phyloP scores from a whole-genome alignment of 35 echinoderm and acorn worm species.

The Stichopus chloronotus region DNA sequence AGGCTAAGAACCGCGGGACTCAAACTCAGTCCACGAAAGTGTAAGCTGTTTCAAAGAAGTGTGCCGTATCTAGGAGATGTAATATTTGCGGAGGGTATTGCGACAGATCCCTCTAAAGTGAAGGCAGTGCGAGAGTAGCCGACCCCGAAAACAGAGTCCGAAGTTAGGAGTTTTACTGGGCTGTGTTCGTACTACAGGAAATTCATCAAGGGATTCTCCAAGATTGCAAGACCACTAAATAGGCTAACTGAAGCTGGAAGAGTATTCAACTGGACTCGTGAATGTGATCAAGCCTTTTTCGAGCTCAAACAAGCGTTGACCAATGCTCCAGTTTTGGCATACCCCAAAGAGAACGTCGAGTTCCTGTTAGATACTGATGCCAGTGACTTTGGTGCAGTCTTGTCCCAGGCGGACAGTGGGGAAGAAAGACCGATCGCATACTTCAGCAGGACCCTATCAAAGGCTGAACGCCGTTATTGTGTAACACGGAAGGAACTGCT shows the following conservation, averaged over 20 bases:
- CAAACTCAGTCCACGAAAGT: no score
- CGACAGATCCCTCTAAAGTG: constrained; percentile 26
- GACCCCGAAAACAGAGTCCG: not conserved
- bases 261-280: no score
- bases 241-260: no score
- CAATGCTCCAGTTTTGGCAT: no score
- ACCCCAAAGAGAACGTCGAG: no score
- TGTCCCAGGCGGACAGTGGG: constrained; percentile 18
- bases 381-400: constrained; percentile 40
- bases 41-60: not conserved
- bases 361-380: constrained; percentile 44
- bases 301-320: no score
- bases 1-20: no score
- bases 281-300: no score
- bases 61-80: constrained; percentile 56
- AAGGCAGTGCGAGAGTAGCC: constrained; percentile 19
- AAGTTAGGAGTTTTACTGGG: constrained; percentile 70
- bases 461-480: not conserved
- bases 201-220: constrained; percentile 54
- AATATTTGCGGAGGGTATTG: constrained; percentile 22
- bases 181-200: constrained; percentile 57
- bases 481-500: not conserved
- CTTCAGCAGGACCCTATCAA: constrained; percentile 1
- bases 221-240: constrained; percentile 56
- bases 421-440: constrained; percentile 23